Base-by-base conservation (phyloP, 1,140 invertebrate genomes). In the Trichoplusia ni region DNA sequence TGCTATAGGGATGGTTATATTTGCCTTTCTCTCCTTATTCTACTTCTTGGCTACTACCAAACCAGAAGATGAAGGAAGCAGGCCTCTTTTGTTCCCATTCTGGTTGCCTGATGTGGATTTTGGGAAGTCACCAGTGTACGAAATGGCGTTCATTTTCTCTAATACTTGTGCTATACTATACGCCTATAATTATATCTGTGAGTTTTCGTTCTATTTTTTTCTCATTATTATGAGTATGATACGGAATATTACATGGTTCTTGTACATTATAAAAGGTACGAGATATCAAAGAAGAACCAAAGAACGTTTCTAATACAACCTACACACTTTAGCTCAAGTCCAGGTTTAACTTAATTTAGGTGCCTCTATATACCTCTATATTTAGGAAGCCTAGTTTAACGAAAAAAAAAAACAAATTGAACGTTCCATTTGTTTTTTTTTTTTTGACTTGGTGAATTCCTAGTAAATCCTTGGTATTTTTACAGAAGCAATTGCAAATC, bases 1-100 rank as follows among this genome's bases (percentile, higher is more conserved):
- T 16, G 54, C 44, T 1, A 13, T 65, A 0, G 67, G 64, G 4
- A 77, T 84, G 66, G 63, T 75, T 2, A 4, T 37, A 0, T 68
- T 77, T 37, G 64, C 71, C 1, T 27, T 58, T 9, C 11, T 63
- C 0, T 53, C 67, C 0, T 64, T 85, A 0, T 2, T 79, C 0
- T 82, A 66, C 14, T 73, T 73, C 37, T 25, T 76, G 1, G 5
- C 54, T 0, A 77, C 67, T 4, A 64, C 78, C 19, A 38, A 63
- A 5, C 19, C 75, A n/a, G 73, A 63, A 2, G 60, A 67, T 8
- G 60, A 64, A 19, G 49, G 64, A 3, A 64, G 62, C 6, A 67
- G 80, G 19, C 78, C 80, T 2, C 37, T 87, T 11, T 42, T 82
- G 1, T 84, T 85, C 27, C 82, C 82, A 2, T 77, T 84, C 14